Base-by-base conservation (phyloP, 1,140 invertebrate species). In the Apis florea region DNA sequence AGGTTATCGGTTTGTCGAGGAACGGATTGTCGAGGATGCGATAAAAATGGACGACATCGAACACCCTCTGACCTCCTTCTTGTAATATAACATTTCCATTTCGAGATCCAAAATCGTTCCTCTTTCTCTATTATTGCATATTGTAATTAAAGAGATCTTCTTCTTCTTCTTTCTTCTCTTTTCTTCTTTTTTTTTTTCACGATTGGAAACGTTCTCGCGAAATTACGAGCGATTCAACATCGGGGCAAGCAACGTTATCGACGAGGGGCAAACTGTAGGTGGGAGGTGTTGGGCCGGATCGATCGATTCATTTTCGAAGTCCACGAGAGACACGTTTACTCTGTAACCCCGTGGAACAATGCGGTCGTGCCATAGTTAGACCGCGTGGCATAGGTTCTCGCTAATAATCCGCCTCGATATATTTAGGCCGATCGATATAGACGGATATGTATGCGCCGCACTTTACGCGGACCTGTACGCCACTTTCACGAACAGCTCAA, bases 401-500 rank as follows among this genome's bases (percentile, higher is more conserved):
- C 83, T 88, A 87, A 81, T 81, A 81, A 85, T 87, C 79, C 71
- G 78, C 49, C 82, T 85, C 75, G 83, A 85, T 88, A 88, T 87
- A 88, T 88, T 88, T 88, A 88, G 86, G 83, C 86, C 85, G 79
- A 88, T 88, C 83, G 79, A 88, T 88, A 77, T 87, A 88, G 63
- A 82, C 67, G 85, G 75, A 87, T 71, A 87, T 71, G 84, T 87
- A 53, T 87, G 75, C 58, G 49, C 59, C 68, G 68, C 31, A 56
- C 72, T 81, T 81, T 75, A 74, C 78, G 59, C 78, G 70, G 40
- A 75, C 79, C 31, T 70, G 59, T 70, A 81, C 53, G 53, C 17
- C 81, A 83, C 77, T 79, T 63, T 69, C 68, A 49, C 74, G 21
- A 64, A 51, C 47, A 19, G 26, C 71, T 19, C 31, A 5, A 6